Conservation (phyloP, 2,888 invertebrate species). For the Apamea monoglypha region DNA sequence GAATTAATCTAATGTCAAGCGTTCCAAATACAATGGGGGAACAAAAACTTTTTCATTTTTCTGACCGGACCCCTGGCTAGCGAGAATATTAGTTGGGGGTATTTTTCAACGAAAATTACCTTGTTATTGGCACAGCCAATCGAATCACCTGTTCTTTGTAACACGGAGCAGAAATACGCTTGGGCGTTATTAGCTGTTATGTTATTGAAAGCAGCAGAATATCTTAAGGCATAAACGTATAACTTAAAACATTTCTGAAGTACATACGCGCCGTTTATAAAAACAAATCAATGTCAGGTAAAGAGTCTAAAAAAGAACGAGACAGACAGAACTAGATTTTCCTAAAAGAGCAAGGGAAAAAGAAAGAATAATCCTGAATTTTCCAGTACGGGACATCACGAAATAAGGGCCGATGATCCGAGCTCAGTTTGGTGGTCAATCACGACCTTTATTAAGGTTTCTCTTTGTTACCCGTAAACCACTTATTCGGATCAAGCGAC, state of each 20-base stretch:
- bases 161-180: background rate
- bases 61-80: conserved; percentile 55
- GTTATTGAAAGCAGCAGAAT: background rate
- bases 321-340: background rate
- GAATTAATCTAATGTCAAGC: conserved; percentile 78
- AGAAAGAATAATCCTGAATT: conserved; percentile 19
- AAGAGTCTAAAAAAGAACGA: background rate
- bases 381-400: conserved; percentile 29
- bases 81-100: conserved; percentile 55
- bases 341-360: conserved; percentile 4
- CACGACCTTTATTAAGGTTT: conserved; percentile 55
- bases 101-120: conserved; percentile 57
- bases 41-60: conserved; percentile 73
- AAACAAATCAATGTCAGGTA: background rate
- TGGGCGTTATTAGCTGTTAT: background rate
- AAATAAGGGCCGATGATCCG: conserved; percentile 51
- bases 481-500: conserved; percentile 59
- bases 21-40: conserved; percentile 73
- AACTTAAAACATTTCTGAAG: background rate
- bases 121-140: conserved; percentile 40
- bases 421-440: conserved; percentile 57
- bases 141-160: conserved; percentile 19
- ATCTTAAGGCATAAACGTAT: background rate
- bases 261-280: background rate
- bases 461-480: conserved; percentile 57